phyloP scores from a whole-genome alignment of 1,140 invertebrate genomes.

The Drosophila guanche region DNA sequence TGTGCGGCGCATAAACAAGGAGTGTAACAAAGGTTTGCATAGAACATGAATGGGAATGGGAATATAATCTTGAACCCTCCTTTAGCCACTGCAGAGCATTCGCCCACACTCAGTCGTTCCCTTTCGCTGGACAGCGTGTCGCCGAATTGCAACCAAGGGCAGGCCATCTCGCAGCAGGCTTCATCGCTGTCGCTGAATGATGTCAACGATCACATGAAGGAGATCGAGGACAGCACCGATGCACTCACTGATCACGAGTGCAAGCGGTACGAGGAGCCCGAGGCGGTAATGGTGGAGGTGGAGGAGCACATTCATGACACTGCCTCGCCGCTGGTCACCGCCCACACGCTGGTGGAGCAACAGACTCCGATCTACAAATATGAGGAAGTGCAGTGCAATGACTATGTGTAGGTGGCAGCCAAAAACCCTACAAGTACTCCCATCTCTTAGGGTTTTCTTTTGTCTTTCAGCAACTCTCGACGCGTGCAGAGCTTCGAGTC shows the following conservation, averaged over 20 bases:
- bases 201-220: constrained; percentile 85
- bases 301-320: constrained; percentile 88
- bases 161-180: constrained; percentile 85
- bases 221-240: constrained; percentile 81
- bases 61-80: neutral
- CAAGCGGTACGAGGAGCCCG: constrained; percentile 85
- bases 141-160: constrained; percentile 84
- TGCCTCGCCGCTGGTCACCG: constrained; percentile 86
- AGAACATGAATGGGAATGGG: too few species aligned
- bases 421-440: neutral
- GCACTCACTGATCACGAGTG: constrained; percentile 79
- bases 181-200: constrained; percentile 90
- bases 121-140: constrained; percentile 89
- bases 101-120: constrained; percentile 85
- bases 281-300: constrained; percentile 88
- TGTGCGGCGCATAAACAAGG: constrained; percentile 71
- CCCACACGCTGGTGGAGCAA: constrained; percentile 86
- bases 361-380: constrained; percentile 89
- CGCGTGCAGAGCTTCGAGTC: constrained; percentile 81
- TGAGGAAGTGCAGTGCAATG: constrained; percentile 84
- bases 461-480: constrained; percentile 63
- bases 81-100: constrained; percentile 61
- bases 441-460: neutral
- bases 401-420: constrained; percentile 64
- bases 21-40: constrained; percentile 60